Conservation (phyloP, 2,888 invertebrate genomes). For the Andrena bucephala region DNA sequence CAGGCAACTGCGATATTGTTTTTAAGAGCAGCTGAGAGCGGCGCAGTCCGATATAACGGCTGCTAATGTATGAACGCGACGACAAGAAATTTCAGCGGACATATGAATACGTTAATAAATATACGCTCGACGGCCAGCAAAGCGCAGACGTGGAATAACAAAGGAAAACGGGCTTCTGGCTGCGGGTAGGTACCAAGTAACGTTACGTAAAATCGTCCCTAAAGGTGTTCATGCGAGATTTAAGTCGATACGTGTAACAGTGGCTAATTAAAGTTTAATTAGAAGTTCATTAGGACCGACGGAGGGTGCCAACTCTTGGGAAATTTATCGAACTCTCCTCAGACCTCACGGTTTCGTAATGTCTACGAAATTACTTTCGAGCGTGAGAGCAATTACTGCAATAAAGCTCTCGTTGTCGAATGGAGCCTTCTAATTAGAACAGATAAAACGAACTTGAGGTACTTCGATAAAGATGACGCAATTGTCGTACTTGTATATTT, state of each 20-base stretch:
- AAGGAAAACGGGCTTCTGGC: not conserved
- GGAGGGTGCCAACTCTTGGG: constrained; percentile 7
- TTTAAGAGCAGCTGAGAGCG: constrained; percentile 58
- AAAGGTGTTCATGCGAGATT: constrained; percentile 26
- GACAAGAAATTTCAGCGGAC: not conserved
- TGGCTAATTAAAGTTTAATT: constrained; percentile 61
- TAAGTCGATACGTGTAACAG: constrained; percentile 48
- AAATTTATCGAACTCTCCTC: constrained; percentile 38
- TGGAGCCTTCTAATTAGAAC: constrained; percentile 54
- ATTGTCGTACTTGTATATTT: not conserved
- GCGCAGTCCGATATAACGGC: constrained; percentile 15
- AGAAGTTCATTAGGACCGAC: constrained; percentile 50
- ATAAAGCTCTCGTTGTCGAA: not conserved
- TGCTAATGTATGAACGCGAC: not conserved
- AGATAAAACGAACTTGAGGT: not conserved
- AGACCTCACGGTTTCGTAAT: constrained; percentile 14
- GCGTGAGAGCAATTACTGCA: constrained; percentile 5
- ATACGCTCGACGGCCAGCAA: too few species aligned
- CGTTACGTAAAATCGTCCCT: not conserved
- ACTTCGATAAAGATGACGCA: not conserved
- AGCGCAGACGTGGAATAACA: too few species aligned
- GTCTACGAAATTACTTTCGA: constrained; percentile 22
- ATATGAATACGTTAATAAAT: too few species aligned
- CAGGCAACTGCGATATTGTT: constrained; percentile 62
- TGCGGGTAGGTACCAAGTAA: not conserved